Conservation (phyloP, 1,140 invertebrate species). For the Drosophila fuyamai region DNA sequence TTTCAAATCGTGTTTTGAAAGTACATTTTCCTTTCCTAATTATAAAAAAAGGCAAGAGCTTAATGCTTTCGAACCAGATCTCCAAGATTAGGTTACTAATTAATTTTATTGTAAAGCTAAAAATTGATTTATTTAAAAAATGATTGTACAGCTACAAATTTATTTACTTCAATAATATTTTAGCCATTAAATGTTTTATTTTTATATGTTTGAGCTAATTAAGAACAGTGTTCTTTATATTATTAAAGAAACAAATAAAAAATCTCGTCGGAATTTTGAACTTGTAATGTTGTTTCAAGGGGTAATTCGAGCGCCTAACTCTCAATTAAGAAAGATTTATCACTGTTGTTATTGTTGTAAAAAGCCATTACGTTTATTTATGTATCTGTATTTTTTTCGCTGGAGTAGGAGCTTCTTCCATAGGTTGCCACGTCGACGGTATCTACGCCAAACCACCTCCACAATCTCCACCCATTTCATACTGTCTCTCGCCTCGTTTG, state of each 20-base stretch:
- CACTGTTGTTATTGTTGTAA: constrained; percentile 46
- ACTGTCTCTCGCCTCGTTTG: constrained; percentile 65
- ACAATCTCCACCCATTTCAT: constrained; percentile 7
- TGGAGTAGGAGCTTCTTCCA: constrained; percentile 27
- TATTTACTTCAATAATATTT: too few relatives aligned
- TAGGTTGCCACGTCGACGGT: constrained; percentile 52
- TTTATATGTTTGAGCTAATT: too few relatives aligned
- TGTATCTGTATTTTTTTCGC: constrained; percentile 47
- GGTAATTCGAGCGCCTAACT: constrained; percentile 9
- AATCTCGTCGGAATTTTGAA: neutral
- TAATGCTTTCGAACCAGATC: too few relatives aligned
- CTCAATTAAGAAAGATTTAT: constrained; percentile 12
- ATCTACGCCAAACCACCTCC: constrained; percentile 1
- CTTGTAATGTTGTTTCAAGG: neutral
- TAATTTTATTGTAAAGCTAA: too few relatives aligned
- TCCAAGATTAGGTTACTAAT: too few relatives aligned
- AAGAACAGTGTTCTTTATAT: too few relatives aligned
- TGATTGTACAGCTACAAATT: too few relatives aligned
- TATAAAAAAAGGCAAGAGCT: too few relatives aligned
- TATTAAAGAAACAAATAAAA: neutral
- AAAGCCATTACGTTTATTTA: constrained; percentile 79
- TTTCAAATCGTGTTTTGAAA: too few relatives aligned
- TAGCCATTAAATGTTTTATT: too few relatives aligned
- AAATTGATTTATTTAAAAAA: too few relatives aligned
- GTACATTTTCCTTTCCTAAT: too few relatives aligned